Conservation (phyloP, 2,888 invertebrate species). For the Diaphora mendica region DNA sequence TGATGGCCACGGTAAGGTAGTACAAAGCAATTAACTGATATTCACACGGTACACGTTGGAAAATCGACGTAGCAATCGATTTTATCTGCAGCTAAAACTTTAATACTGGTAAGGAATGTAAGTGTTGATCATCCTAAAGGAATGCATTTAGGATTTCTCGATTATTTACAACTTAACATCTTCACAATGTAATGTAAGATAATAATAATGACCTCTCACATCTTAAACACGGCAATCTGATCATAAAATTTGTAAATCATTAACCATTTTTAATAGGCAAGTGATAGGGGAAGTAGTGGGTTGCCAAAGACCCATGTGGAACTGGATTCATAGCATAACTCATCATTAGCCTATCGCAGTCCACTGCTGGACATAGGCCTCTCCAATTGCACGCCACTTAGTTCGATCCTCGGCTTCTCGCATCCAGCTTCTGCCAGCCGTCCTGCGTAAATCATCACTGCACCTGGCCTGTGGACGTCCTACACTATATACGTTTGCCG, state of each 20-base stretch:
- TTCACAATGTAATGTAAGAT: constrained; percentile 3
- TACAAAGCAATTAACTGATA: constrained; percentile 13
- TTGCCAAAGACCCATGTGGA: too few relatives aligned
- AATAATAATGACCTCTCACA: too few relatives aligned
- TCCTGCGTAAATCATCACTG: too few relatives aligned
- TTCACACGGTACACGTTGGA: constrained; percentile 18
- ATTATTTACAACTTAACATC: not conserved
- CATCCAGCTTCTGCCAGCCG: too few relatives aligned
- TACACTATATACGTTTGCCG: too few relatives aligned
- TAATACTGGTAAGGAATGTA: constrained; percentile 18
- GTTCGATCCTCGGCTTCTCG: too few relatives aligned
- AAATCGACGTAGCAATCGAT: constrained; percentile 13
- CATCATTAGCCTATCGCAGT: too few relatives aligned
- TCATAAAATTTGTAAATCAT: not conserved
- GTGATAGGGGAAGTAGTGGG: not conserved
- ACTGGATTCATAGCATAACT: too few relatives aligned
- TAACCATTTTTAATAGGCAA: not conserved
- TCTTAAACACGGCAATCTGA: too few relatives aligned
- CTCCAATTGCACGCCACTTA: too few relatives aligned
- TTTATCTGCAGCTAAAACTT: constrained; percentile 24
- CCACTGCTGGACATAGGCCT: too few relatives aligned
- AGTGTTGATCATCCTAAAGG: constrained; percentile 26
- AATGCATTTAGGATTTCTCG: constrained; percentile 1
- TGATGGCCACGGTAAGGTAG: constrained; percentile 14
- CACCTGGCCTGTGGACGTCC: too few relatives aligned